Evolutionary conservation across 2,113 vertebrate species (phyloP).

Genomic region (Pavo muticus): DNA sequence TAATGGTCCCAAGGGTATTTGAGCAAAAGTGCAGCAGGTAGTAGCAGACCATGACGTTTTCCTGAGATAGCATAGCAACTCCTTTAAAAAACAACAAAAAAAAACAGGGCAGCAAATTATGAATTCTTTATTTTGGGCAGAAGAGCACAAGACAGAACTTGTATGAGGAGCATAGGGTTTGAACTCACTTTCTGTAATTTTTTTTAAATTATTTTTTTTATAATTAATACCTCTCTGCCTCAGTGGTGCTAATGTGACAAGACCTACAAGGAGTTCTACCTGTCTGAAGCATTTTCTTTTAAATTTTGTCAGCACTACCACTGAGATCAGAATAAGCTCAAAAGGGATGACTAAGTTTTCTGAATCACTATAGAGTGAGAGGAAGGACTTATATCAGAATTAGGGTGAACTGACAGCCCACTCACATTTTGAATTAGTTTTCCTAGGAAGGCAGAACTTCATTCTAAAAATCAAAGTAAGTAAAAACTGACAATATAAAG

Average conservation of each 20-base stretch:
- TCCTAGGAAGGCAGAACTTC: not conserved
- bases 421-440: not conserved
- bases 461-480: not conserved
- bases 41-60: not conserved
- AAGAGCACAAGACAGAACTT: not conserved
- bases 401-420: not conserved
- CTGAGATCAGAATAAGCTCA: not conserved
- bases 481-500: not conserved
- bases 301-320: not conserved
- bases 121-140: not conserved
- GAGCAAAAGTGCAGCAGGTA: not conserved
- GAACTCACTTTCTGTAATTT: not conserved
- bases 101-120: not conserved
- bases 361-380: not conserved
- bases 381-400: not conserved
- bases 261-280: not conserved
- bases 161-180: not conserved
- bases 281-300: not conserved
- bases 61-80: not conserved
- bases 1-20: not conserved
- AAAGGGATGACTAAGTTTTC: not conserved
- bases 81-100: not conserved
- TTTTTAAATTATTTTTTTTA: not conserved
- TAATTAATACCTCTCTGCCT: not conserved
- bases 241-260: not conserved